Base-by-base conservation (phyloP, 1,140 invertebrate species). In the Tetragonula clypearis region DNA sequence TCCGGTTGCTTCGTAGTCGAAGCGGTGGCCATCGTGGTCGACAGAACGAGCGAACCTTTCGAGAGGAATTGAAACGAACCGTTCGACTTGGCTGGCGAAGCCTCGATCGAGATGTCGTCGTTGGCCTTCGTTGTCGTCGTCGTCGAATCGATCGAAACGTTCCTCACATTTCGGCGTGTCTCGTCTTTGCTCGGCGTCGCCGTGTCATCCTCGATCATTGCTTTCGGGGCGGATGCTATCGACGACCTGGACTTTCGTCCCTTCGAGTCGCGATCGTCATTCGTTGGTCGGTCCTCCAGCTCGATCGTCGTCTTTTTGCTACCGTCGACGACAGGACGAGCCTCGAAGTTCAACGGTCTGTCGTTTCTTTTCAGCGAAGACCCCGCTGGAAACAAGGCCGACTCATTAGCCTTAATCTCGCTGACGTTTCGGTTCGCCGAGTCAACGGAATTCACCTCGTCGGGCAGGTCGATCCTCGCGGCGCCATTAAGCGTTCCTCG, bases 211-310 rank as follows among this genome's bases (percentile, higher is more conserved):
- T 6, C 19, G 19, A 17, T 2, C 1, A 41, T 49, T 49, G 35
- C 35, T 35, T 35, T 35, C 35, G 41, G 41, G 6, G 49, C 6
- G 17, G 19, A 30, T 1, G 65, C 21, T 21, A 14, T 21, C 1
- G 35, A 83, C 23, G 82, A 83, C 19, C 82, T 76, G 17, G 62
- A 83, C 49, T 17, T 58, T 17, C 74, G 75, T 17, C 26, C 74
- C 8, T 26, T 82, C 30, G 49, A 30, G 0, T 21, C 15, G 35
- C 17, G 71, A 55, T 68, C 12, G 19, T 35, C 2, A 30, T 30
- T 17, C 3, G 56, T 23, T 5, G 14, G 1, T 65, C 55, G 58
- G 49, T 73, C 19, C 23, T 9, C 5, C 14, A 8, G 30, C 21
- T 23, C n/a, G 6, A 49, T 49, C 58, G 15, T 35, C 2, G 0